Evolutionary conservation across 2,113 vertebrate species (phyloP).

Genomic region (Alethe diademata): DNA sequence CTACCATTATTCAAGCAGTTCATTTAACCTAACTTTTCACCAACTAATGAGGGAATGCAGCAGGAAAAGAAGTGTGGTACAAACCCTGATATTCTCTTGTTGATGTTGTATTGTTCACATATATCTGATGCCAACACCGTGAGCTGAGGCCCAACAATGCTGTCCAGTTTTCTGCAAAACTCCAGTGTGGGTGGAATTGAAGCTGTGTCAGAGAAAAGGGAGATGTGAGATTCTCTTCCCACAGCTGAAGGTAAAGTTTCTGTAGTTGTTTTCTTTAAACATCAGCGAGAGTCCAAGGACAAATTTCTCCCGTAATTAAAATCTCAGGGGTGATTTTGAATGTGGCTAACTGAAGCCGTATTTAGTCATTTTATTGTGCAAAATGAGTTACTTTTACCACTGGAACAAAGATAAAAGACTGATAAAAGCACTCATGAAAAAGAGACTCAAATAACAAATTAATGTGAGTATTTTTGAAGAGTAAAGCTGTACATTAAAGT

Average conservation of each 20-base stretch:
- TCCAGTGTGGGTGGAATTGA: conserved; percentile 86
- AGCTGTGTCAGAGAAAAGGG: conserved; percentile 63
- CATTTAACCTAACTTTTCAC: neutral
- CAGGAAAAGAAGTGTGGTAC: conserved; percentile 48
- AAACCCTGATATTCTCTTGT: conserved; percentile 92
- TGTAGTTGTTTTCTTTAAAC: neutral
- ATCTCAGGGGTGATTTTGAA: neutral
- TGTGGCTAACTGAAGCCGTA: neutral
- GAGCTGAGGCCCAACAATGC: conserved; percentile 95
- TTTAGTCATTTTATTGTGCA: neutral
- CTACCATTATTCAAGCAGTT: neutral
- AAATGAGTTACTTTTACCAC: neutral
- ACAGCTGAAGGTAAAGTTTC: neutral
- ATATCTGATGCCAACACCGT: conserved; percentile 95
- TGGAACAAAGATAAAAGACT: neutral
- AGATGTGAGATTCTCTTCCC: neutral
- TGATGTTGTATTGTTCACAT: conserved; percentile 97
- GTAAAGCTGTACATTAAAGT: neutral
- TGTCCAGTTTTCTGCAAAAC: conserved; percentile 92
- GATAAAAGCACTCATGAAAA: neutral
- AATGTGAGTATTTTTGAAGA: neutral
- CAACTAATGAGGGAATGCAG: neutral
- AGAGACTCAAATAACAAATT: neutral
- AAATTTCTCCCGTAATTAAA: neutral
- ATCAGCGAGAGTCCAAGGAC: neutral